A percentile compares a stretch with the other conserved stretches of the same genome.
phyloP scores from a whole-genome alignment of 1,140 invertebrate species.

The Araneus ventricosus region DNA sequence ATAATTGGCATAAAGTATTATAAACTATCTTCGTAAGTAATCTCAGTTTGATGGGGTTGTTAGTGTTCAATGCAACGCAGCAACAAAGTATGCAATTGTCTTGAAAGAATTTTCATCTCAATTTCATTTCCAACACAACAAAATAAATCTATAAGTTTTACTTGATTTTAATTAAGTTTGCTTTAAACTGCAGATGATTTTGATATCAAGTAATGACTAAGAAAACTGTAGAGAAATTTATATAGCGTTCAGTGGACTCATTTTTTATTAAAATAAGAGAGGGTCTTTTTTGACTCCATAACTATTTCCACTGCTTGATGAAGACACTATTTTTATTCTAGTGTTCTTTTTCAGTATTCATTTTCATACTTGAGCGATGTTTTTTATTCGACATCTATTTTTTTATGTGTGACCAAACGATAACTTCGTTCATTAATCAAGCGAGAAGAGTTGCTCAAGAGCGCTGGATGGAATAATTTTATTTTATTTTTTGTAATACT shows the following conservation, averaged over 20 bases:
- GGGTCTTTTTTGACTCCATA: constrained; percentile 15
- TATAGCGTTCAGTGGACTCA: not conserved
- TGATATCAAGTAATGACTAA: no score
- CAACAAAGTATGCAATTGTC: no score
- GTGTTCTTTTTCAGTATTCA: not conserved
- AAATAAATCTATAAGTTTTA: no score
- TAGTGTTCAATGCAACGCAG: no score
- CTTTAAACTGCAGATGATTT: no score
- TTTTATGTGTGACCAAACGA: constrained; percentile 61
- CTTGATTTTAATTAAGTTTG: no score
- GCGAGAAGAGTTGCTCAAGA: constrained; percentile 56
- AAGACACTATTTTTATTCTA: constrained; percentile 36
- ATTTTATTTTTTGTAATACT: constrained; percentile 22
- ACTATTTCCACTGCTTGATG: constrained; percentile 29
- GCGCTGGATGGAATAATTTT: constrained; percentile 56
- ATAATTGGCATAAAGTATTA: no score
- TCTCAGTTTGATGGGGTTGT: no score
- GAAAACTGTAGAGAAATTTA: no score
- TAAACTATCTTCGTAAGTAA: no score
- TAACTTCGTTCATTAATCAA: constrained; percentile 65
- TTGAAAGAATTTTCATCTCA: no score
- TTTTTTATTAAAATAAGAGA: constrained; percentile 6
- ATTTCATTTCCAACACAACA: no score
- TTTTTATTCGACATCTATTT: constrained; percentile 28
- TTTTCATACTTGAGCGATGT: not conserved